These are phyloP conservation scores for Geococcyx californianus DNA, from an alignment of 2,113 vertebrate species.

Conservation along the genomic window DNA sequence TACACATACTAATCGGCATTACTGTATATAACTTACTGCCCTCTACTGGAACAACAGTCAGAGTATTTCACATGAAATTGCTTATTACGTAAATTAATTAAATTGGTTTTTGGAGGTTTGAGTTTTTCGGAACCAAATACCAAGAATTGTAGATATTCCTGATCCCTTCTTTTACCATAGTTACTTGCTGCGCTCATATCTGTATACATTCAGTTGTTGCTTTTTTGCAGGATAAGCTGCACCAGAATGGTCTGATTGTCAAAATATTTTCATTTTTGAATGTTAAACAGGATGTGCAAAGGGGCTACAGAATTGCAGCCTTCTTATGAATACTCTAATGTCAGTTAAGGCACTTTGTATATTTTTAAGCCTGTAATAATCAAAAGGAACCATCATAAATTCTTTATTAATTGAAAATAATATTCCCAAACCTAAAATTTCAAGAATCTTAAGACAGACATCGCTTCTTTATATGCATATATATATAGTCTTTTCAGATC, in stretches of 20 bases:
- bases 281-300: background rate
- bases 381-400: background rate
- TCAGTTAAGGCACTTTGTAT: background rate
- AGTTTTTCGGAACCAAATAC: background rate
- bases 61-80: background rate
- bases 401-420: background rate
- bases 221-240: background rate
- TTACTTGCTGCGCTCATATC: background rate
- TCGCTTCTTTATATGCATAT: background rate
- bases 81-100: background rate
- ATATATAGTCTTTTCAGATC: background rate
- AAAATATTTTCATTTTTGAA: slow-evolving; percentile 13
- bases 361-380: background rate
- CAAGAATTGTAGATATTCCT: background rate
- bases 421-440: background rate
- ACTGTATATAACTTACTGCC: slow-evolving; percentile 50
- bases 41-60: slow-evolving; percentile 23
- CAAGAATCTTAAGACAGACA: background rate
- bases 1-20: background rate
- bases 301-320: background rate
- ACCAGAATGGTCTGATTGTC: background rate
- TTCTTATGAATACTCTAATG: background rate
- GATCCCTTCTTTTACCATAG: background rate
- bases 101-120: background rate
- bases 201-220: background rate